A percentile compares a stretch with the other conserved stretches of the same genome.
Conservation (phyloP, 2,113 vertebrate species). For the Fregata magnificens region DNA sequence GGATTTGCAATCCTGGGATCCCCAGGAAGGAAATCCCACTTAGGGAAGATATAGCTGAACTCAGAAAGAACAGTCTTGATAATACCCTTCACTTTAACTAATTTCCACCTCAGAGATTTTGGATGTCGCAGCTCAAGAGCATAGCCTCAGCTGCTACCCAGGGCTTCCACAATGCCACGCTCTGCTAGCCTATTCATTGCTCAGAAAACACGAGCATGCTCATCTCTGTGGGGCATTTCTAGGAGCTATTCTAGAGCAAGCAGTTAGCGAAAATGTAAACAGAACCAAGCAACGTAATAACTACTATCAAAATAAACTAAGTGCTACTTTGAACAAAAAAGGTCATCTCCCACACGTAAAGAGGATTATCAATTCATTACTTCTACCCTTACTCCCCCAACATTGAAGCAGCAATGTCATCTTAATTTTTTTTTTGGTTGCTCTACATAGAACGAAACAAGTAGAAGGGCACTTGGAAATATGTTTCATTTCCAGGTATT, state of each 20-base stretch:
- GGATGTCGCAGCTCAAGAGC: slow-evolving; percentile 1
- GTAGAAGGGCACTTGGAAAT: background rate
- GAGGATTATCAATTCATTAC: background rate
- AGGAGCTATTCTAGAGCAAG: slow-evolving; percentile 24
- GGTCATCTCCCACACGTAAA: background rate
- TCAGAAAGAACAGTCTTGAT: slow-evolving; percentile 24
- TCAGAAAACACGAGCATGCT: background rate
- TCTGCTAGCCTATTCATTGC: background rate
- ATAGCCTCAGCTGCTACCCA: background rate
- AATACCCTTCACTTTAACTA: slow-evolving; percentile 30
- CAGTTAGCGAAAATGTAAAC: slow-evolving; percentile 37
- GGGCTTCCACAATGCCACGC: background rate
- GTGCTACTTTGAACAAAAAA: background rate
- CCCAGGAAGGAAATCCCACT: slow-evolving; percentile 12
- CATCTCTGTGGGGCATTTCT: background rate
- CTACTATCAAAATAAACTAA: background rate
- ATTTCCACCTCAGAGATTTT: slow-evolving; percentile 56
- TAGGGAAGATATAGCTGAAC: background rate
- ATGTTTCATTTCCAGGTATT: background rate
- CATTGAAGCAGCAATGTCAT: background rate
- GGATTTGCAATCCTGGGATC: slow-evolving; percentile 15
- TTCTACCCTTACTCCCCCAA: background rate
- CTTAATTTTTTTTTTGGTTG: background rate
- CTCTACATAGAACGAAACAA: background rate
- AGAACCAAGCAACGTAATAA: slow-evolving; percentile 1